Conservation (phyloP, 2,113 vertebrate species). For the Arizona elegans region DNA sequence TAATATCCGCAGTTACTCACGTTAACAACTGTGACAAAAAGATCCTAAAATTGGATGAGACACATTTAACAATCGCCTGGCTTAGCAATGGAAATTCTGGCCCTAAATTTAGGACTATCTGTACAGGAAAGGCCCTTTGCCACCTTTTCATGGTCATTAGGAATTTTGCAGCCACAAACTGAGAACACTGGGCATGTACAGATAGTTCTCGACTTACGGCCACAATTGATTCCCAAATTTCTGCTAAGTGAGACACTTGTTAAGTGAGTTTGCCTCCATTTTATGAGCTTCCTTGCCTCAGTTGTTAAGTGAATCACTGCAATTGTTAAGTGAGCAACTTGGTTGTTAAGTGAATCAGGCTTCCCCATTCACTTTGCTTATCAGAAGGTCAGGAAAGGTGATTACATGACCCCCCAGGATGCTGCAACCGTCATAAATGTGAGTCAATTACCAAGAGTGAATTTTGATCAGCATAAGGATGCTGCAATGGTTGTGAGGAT, state of each 20-base stretch:
- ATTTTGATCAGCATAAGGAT: not conserved
- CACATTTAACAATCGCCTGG: not conserved
- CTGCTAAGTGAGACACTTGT: not conserved
- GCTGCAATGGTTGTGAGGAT: not conserved
- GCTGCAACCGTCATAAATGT: not conserved
- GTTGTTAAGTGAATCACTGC: not conserved
- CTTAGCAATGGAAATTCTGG: not conserved
- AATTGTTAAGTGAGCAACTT: not conserved
- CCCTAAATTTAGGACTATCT: not conserved
- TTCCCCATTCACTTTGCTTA: not conserved
- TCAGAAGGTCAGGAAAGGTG: not conserved
- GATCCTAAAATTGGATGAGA: not conserved
- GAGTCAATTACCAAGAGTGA: not conserved
- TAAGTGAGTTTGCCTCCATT: not conserved
- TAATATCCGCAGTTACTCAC: not conserved
- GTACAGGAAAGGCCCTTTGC: not conserved
- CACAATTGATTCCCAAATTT: not conserved
- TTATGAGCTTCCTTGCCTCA: not conserved
- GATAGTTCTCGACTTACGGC: not conserved
- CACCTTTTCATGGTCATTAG: not conserved
- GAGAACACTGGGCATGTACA: not conserved
- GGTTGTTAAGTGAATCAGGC: not conserved
- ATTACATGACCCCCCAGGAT: not conserved
- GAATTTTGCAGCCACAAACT: not conserved
- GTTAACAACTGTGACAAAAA: not conserved